A percentile compares a stretch with the other conserved stretches of the same genome.
phyloP scores from a whole-genome alignment of 2,113 vertebrate genomes.

The Varanus komodoensis region DNA sequence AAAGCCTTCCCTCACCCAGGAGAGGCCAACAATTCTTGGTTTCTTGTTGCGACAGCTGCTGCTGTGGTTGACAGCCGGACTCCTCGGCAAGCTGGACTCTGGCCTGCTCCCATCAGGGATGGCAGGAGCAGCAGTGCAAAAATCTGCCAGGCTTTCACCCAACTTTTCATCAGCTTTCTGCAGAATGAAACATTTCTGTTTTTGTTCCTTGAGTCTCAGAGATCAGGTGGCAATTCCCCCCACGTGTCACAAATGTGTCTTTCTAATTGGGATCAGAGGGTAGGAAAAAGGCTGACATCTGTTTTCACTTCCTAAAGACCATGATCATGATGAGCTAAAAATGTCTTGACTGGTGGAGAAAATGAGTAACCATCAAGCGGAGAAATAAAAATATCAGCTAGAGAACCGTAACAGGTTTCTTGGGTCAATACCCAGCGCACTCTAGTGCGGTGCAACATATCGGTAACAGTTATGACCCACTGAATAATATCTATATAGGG shows the following conservation, averaged over 20 bases:
- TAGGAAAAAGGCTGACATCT: slow-evolving; percentile 53
- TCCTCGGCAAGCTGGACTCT: background rate
- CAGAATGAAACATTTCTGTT: background rate
- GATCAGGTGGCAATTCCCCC: background rate
- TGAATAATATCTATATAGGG: no score
- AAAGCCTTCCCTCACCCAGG: background rate
- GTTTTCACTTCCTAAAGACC: slow-evolving; percentile 63
- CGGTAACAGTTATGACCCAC: no score
- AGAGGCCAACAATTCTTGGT: background rate
- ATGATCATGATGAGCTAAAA: slow-evolving; percentile 50
- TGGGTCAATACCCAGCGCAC: background rate
- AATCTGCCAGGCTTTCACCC: background rate
- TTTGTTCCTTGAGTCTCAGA: background rate
- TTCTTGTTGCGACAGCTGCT: no score
- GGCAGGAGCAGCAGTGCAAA: background rate
- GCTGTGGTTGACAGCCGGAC: no score
- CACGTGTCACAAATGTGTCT: background rate
- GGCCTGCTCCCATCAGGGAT: background rate
- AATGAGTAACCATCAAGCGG: slow-evolving; percentile 52
- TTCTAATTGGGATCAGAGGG: slow-evolving; percentile 26
- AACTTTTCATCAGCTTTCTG: background rate
- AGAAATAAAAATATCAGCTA: background rate
- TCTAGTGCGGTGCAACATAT: no score
- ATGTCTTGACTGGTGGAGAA: slow-evolving; percentile 60
- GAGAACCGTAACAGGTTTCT: background rate